These are phyloP conservation scores for Sarcophaga rosellei DNA, from an alignment of 2,888 invertebrate genomes.

Conservation along the genomic window DNA sequence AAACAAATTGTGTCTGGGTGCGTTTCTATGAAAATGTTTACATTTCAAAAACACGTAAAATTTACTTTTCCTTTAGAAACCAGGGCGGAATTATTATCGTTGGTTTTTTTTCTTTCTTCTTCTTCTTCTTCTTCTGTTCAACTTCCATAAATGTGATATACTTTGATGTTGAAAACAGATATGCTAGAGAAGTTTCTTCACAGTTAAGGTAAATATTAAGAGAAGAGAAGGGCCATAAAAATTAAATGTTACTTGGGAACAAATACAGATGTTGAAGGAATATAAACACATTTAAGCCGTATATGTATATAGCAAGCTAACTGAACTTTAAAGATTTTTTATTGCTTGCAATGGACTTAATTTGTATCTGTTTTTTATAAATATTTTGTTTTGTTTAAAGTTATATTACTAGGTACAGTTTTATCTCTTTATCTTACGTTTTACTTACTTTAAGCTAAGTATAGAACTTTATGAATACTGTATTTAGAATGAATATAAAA, in stretches of 20 bases:
- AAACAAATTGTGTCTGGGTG: slow-evolving; percentile 6
- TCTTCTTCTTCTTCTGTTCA: slow-evolving; percentile 17
- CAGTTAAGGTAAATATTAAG: neutral
- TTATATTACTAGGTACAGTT: too few relatives aligned
- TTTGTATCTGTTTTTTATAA: too few relatives aligned
- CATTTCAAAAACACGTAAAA: slow-evolving; percentile 39
- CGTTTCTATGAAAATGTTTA: slow-evolving; percentile 19
- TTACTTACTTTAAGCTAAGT: too few relatives aligned
- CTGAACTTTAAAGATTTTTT: too few relatives aligned
- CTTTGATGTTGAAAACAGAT: slow-evolving; percentile 30
- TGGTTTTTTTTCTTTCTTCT: neutral
- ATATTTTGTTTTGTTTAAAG: too few relatives aligned
- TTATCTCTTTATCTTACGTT: too few relatives aligned
- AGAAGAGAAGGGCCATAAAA: neutral
- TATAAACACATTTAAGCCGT: too few relatives aligned
- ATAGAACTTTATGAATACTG: too few relatives aligned
- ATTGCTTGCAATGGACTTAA: too few relatives aligned
- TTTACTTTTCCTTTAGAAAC: neutral
- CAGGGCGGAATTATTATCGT: neutral
- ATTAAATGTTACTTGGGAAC: neutral
- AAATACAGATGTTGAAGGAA: neutral
- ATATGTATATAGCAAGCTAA: too few relatives aligned
- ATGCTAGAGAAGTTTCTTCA: neutral
- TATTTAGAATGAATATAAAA: neutral
- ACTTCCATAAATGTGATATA: neutral